Base-by-base conservation (phyloP, 1,140 invertebrate genomes). In the Dreissena polymorpha region DNA sequence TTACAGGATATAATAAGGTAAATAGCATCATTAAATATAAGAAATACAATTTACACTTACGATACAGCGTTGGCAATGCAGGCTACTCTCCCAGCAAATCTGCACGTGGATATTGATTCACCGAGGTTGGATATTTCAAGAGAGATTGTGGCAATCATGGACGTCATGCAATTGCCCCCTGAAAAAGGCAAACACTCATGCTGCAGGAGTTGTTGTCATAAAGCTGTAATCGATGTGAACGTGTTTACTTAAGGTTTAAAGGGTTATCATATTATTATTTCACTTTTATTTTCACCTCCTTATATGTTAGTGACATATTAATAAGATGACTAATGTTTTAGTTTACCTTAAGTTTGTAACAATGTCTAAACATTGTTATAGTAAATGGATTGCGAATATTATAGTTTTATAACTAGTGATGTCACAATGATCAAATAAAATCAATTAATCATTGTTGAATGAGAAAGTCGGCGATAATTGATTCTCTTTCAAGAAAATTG, bases 91-190 rank as follows among this genome's bases (percentile, higher is more conserved):
- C 91, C 90, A 68, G 90, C 90, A 88, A 91, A 91, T 83, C 91
- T 78, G 83, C 90, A 92, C 3, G 90, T 92, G 18, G 90, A 92
- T 74, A 92, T 85, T 49, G 89, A 87, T 83, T 91, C 91, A 73
- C 90, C 89, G 29, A 91, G 80, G 75, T 91, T 92, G 27, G 85
- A 84, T 27, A 79, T 78, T 86, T 91, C 91, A 78, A 91, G 68
- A 25, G 89, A 91, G 23, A 91, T 87, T 10, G 91, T 92, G 29
- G 91, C 91, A 80, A 92, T 91, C 91, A 92, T 92, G 77, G 90
- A 85, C 57, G 90, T 91, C 85, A 90, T 84, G 79, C 91, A 91
- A 73, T 91, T 91, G 13, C 91, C 91, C 72, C 91, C 90, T 92
- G 79, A 51, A 84, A 86, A n/a, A 85, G 55, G 29, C 23, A 67